phyloP scores from a whole-genome alignment of 2,888 invertebrate genomes.

The Argynnis bischoffii region DNA sequence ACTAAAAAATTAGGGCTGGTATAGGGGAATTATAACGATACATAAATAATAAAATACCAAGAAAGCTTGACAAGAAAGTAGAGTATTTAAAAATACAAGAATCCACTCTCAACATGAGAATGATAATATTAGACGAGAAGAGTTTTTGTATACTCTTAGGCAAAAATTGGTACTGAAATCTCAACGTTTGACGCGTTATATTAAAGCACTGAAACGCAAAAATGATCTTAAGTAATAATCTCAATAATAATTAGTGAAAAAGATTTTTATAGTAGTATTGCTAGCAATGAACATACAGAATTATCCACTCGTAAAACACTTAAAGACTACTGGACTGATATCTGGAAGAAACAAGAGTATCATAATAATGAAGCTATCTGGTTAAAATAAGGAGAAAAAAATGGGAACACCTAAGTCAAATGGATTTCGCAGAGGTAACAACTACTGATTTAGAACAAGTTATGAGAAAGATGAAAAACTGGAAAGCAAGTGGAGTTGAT shows the following conservation, averaged over 20 bases:
- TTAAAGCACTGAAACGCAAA: neutral
- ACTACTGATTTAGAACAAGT: no score
- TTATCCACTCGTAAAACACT: neutral
- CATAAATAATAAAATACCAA: neutral
- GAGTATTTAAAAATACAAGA: neutral
- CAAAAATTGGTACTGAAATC: conserved; percentile 3
- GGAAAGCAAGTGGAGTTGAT: conserved; percentile 36
- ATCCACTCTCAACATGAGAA: neutral
- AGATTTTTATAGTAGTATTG: neutral
- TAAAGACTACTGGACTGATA: neutral
- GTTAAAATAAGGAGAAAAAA: conserved; percentile 18
- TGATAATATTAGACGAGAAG: no score
- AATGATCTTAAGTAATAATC: neutral
- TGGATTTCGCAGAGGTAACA: neutral
- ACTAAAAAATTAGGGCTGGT: neutral
- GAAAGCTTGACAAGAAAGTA: neutral
- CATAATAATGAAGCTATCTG: conserved; percentile 1
- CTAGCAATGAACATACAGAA: neutral
- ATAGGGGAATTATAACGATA: neutral
- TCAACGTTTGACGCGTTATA: neutral
- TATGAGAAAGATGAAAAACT: conserved; percentile 17
- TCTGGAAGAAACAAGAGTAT: neutral
- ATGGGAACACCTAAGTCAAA: conserved; percentile 14
- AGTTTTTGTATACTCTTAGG: neutral
- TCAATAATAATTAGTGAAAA: neutral